A percentile compares a stretch with the other conserved stretches of the same genome.
phyloP scores from a whole-genome alignment of 2,797 vertebrate genomes.

The Staurois parvus region DNA sequence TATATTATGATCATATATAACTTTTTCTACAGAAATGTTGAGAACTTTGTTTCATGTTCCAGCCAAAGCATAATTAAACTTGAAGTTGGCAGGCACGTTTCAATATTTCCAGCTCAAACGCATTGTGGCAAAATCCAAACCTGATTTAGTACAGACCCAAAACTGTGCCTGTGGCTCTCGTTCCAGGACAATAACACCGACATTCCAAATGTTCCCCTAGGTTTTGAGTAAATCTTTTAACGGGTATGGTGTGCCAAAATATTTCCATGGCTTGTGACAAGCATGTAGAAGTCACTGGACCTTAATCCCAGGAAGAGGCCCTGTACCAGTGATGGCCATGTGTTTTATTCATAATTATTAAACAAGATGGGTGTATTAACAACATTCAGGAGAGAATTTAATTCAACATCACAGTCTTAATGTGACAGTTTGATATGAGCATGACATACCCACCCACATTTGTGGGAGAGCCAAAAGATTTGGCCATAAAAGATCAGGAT shows the following conservation, averaged over 20 bases:
- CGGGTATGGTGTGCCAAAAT: background rate
- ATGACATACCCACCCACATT: no score
- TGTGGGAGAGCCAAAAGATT: no score
- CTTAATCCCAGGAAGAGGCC: background rate
- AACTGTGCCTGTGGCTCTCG: slow-evolving; percentile 2
- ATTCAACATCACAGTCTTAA: background rate
- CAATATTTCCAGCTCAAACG: slow-evolving; percentile 21
- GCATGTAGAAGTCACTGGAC: slow-evolving; percentile 18
- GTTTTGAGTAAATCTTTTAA: slow-evolving; percentile 34
- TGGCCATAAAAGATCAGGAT: no score
- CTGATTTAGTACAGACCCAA: slow-evolving; percentile 33
- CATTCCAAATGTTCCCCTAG: slow-evolving; percentile 7
- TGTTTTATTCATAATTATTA: background rate
- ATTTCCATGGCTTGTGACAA: slow-evolving; percentile 19
- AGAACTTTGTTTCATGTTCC: background rate
- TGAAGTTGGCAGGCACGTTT: slow-evolving; percentile 24
- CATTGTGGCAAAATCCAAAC: slow-evolving; percentile 32
- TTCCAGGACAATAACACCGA: background rate
- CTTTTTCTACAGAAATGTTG: background rate
- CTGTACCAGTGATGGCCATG: background rate
- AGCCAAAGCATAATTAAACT: slow-evolving; percentile 27
- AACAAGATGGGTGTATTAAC: background rate
- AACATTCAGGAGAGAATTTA: background rate
- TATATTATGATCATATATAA: background rate
- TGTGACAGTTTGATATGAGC: no score